phyloP scores from a whole-genome alignment of 1,140 invertebrate species.

The Drosophila suzukii region DNA sequence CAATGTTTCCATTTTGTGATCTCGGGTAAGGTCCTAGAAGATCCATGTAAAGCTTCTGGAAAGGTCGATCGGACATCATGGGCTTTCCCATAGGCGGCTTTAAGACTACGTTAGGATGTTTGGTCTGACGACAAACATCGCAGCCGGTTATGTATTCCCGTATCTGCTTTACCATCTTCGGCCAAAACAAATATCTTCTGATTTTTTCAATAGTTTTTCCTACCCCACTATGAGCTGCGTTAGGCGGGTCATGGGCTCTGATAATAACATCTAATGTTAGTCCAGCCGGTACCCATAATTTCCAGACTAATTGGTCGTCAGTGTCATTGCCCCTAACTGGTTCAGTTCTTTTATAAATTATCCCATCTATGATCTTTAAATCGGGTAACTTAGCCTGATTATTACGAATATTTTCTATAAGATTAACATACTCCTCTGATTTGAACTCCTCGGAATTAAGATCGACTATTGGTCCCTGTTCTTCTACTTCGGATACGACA shows the following conservation, averaged over 20 bases:
- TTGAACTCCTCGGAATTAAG: constrained; percentile 6
- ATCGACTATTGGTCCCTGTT: constrained; percentile 17
- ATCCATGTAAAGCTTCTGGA: constrained; percentile 15
- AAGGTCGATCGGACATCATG: constrained; percentile 9
- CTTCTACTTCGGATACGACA: background rate
- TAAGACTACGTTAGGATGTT: constrained; percentile 15
- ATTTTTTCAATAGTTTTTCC: constrained; percentile 12
- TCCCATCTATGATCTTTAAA: constrained; percentile 16
- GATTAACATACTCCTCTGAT: constrained; percentile 24
- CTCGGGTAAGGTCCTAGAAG: constrained; percentile 3
- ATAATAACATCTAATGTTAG: constrained; percentile 1
- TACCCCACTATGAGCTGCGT: constrained; percentile 14
- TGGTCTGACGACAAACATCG: constrained; percentile 15
- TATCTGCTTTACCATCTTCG: constrained; percentile 18
- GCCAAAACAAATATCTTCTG: constrained; percentile 12
- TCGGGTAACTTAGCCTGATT: constrained; percentile 35
- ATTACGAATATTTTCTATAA: constrained; percentile 9
- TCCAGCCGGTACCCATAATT: constrained; percentile 3
- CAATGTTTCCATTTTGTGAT: constrained; percentile 6
- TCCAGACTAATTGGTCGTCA: background rate
- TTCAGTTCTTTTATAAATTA: constrained; percentile 16
- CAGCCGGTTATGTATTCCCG: constrained; percentile 10
- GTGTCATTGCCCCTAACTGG: constrained; percentile 2
- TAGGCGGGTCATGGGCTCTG: constrained; percentile 1
- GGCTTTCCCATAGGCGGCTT: constrained; percentile 11